Evolutionary conservation across 2,113 vertebrate species (phyloP).

Genomic region (Tiliqua scincoides): DNA sequence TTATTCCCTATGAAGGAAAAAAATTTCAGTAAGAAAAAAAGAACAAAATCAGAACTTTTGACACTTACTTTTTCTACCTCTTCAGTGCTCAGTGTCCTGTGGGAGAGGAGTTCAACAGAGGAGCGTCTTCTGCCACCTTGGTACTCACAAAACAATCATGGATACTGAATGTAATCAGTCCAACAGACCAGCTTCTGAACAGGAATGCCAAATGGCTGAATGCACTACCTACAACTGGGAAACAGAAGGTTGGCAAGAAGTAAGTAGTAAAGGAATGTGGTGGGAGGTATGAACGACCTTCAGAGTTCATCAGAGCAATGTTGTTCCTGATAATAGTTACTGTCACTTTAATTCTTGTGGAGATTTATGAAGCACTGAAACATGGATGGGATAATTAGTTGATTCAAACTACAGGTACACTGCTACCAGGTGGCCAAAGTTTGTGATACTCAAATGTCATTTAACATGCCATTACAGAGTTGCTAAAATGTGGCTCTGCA

Average conservation of each 20-base stretch:
- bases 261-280: constrained; percentile 70
- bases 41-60: not conserved
- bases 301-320: constrained; percentile 29
- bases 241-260: constrained; percentile 85
- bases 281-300: constrained; percentile 35
- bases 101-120: constrained; percentile 83
- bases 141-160: constrained; percentile 63
- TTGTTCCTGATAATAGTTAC: constrained; percentile 35
- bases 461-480: not conserved
- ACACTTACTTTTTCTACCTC: constrained; percentile 70
- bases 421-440: constrained; percentile 46
- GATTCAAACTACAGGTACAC: constrained; percentile 15
- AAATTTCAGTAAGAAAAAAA: not conserved
- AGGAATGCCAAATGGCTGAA: constrained; percentile 77
- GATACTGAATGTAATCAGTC: constrained; percentile 78
- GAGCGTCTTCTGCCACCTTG: constrained; percentile 80
- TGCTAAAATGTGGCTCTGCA: not conserved
- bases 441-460: not conserved
- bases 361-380: constrained; percentile 36
- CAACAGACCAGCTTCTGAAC: constrained; percentile 76
- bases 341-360: constrained; percentile 30
- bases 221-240: constrained; percentile 86
- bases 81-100: constrained; percentile 90
- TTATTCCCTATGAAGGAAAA: not conserved
- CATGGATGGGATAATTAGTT: constrained; percentile 24